phyloP scores from a whole-genome alignment of 2,888 invertebrate species.

The Drosophila conformis region DNA sequence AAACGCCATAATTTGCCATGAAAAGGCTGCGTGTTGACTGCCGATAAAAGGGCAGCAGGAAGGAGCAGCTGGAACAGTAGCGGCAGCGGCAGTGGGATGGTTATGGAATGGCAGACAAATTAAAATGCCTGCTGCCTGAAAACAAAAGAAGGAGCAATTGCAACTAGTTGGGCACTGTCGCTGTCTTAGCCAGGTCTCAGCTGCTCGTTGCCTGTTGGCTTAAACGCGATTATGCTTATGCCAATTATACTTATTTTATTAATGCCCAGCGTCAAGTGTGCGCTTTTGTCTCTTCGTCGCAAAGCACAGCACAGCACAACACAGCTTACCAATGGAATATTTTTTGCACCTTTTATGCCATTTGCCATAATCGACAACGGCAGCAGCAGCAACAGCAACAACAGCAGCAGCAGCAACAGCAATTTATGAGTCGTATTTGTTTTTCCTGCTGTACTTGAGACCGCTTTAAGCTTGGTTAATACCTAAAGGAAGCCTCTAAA shows the following conservation, averaged over 20 bases:
- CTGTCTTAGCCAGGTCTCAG: conserved; percentile 46
- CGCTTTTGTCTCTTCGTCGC: conserved; percentile 42
- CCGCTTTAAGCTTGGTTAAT: conserved; percentile 60
- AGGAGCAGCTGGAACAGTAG: conserved; percentile 1
- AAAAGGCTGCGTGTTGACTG: conserved; percentile 79
- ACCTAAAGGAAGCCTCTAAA: conserved; percentile 44
- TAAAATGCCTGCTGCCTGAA: conserved; percentile 68
- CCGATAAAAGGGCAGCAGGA: conserved; percentile 66
- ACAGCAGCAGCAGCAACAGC: conserved; percentile 27
- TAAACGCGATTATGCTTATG: conserved; percentile 83
- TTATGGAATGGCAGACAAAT: conserved; percentile 66
- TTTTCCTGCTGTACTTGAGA: conserved; percentile 46
- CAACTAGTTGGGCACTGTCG: conserved; percentile 62
- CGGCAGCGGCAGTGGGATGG: conserved; percentile 16
- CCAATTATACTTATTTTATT: conserved; percentile 84
- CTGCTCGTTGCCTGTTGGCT: conserved; percentile 68
- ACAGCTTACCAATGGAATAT: conserved; percentile 60
- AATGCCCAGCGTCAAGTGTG: conserved; percentile 62
- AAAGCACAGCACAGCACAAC: conserved; percentile 20
- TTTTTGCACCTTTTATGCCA: conserved; percentile 66
- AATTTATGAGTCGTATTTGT: conserved; percentile 71
- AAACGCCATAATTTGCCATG: conserved; percentile 78
- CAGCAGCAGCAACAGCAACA: conserved; percentile 23
- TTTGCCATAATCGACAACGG: conserved; percentile 69
- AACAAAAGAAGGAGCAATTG: conserved; percentile 55